Conservation (phyloP, 2,113 vertebrate genomes). For the Plestiodon gilberti region DNA sequence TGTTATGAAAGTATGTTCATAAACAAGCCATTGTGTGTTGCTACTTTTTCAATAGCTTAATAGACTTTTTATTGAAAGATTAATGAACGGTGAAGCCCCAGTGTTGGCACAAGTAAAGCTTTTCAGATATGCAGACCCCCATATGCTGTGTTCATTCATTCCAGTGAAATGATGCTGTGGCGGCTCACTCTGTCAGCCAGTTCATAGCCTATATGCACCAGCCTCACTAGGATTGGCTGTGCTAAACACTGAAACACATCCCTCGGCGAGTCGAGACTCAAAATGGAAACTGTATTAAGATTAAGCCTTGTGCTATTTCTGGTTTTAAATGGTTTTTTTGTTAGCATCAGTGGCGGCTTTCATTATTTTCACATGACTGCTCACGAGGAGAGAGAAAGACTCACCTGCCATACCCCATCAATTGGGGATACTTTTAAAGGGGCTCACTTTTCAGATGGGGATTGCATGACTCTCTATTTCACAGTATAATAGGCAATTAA, state of each 20-base stretch:
- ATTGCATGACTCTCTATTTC: background rate
- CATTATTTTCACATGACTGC: slow-evolving; percentile 37
- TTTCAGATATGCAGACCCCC: slow-evolving; percentile 25
- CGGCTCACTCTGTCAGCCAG: background rate
- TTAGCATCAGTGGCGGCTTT: slow-evolving; percentile 38
- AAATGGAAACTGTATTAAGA: slow-evolving; percentile 57
- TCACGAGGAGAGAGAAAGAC: slow-evolving; percentile 21
- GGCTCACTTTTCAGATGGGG: background rate
- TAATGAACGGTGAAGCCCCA: slow-evolving; percentile 38
- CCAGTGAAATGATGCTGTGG: slow-evolving; percentile 18
- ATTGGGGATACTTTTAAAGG: background rate
- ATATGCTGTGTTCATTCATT: slow-evolving; percentile 38
- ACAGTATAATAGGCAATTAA: slow-evolving; percentile 5
- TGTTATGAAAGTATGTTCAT: background rate
- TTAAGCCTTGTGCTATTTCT: slow-evolving; percentile 35
- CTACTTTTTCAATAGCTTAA: slow-evolving; percentile 31
- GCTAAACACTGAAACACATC: slow-evolving; percentile 36
- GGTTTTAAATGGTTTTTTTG: slow-evolving; percentile 37
- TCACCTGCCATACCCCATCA: background rate
- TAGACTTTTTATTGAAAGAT: slow-evolving; percentile 30
- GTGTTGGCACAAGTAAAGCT: slow-evolving; percentile 35
- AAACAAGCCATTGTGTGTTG: slow-evolving; percentile 26
- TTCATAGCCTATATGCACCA: slow-evolving; percentile 38
- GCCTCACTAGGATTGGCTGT: slow-evolving; percentile 23
- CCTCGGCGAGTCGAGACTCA: slow-evolving; percentile 15